These are phyloP conservation scores for Callorhinus ursinus DNA, from an alignment of 2,113 vertebrate species.

Conservation along the genomic window DNA sequence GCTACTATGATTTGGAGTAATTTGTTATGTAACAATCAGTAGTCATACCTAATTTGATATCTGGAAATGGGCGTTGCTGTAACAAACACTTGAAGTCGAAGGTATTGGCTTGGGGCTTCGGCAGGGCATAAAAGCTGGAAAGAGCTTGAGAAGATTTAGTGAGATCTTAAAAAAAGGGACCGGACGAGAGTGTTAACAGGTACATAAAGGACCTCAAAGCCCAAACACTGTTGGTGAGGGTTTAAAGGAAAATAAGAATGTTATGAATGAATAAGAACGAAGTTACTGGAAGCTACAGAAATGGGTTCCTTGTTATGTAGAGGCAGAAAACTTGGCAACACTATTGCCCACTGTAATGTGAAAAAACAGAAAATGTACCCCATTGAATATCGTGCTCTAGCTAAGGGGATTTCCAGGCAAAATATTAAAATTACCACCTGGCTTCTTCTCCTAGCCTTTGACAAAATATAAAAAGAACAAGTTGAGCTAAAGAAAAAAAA, in stretches of 20 bases:
- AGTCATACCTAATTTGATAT: background rate
- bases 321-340: background rate
- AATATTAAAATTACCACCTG: slow-evolving; percentile 22
- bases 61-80: background rate
- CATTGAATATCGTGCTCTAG: background rate
- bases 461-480: slow-evolving; percentile 15
- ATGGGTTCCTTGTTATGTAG: background rate
- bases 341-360: background rate
- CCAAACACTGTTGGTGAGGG: background rate
- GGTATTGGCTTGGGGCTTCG: background rate
- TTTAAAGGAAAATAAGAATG: background rate
- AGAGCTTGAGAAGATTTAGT: background rate
- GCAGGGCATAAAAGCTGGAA: background rate
- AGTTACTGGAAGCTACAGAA: background rate
- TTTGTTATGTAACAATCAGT: background rate
- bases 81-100: background rate
- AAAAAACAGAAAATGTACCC: background rate
- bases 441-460: slow-evolving; percentile 6
- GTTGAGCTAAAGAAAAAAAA: background rate
- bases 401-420: background rate
- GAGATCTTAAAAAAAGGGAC: background rate
- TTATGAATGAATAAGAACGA: background rate
- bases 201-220: background rate
- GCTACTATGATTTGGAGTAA: background rate
- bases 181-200: background rate